Evolutionary conservation across 2,113 vertebrate genomes (phyloP).

Genomic region (Lethenteron camtschaticum): DNA sequence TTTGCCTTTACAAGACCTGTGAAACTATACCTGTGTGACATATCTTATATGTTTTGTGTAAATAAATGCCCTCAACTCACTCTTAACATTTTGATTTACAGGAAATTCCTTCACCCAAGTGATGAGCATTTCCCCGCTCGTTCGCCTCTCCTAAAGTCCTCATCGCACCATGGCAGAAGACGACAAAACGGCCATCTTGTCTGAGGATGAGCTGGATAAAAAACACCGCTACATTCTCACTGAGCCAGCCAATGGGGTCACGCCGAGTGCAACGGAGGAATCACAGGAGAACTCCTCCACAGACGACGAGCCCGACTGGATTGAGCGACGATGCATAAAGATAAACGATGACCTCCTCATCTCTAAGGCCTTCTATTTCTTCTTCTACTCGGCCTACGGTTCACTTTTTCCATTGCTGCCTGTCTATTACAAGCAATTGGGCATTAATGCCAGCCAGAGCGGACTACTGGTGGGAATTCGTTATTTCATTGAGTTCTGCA

Average conservation of each 20-base stretch:
- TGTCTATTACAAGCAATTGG: conserved; percentile 83
- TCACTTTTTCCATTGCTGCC: conserved; percentile 76
- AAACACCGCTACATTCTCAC: conserved; percentile 66
- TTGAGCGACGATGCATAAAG: conserved; percentile 52
- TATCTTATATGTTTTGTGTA: no score
- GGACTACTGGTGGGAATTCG: conserved; percentile 78
- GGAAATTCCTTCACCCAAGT: no score
- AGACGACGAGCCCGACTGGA: conserved; percentile 34
- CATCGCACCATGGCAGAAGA: conserved; percentile 41
- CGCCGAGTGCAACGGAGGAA: conserved; percentile 14
- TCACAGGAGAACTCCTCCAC: conserved; percentile 13
- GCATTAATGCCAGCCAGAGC: conserved; percentile 65
- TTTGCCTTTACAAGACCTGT: no score
- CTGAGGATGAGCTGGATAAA: conserved; percentile 76
- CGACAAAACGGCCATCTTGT: conserved; percentile 80
- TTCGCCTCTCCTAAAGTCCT: no score
- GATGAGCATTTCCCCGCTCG: no score
- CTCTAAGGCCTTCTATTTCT: conserved; percentile 94
- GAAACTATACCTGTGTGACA: no score
- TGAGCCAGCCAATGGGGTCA: conserved; percentile 33
- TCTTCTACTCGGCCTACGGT: conserved; percentile 88
- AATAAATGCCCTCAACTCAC: no score
- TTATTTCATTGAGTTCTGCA: conserved; percentile 98
- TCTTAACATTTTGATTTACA: no score
- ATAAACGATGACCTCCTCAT: conserved; percentile 63